Evolutionary conservation across 2,797 vertebrate genomes (phyloP).

Genomic region (Gallirallus australis): DNA sequence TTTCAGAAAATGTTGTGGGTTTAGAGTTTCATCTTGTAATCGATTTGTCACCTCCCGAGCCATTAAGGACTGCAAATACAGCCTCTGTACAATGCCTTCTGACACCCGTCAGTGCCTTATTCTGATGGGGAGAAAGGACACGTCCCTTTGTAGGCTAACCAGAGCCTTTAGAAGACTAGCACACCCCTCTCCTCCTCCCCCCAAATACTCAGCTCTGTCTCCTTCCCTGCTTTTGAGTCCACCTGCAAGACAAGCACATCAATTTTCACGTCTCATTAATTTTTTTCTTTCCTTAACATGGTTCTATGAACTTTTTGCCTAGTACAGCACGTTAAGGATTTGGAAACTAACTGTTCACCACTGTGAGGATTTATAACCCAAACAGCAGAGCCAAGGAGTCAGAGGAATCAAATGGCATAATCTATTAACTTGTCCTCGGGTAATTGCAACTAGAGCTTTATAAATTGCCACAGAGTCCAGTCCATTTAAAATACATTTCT

Average conservation of each 20-base stretch:
- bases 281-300: slow-evolving; percentile 40
- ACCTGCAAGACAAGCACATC: background rate
- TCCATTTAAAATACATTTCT: slow-evolving; percentile 28
- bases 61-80: background rate
- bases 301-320: slow-evolving; percentile 65
- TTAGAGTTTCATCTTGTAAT: background rate
- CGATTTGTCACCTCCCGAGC: background rate
- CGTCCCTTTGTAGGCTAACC: background rate
- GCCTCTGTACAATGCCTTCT: background rate
- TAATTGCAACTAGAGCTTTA: slow-evolving; percentile 71
- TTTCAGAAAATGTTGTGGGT: background rate
- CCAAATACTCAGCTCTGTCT: background rate
- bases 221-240: background rate
- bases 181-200: background rate
- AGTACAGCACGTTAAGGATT: slow-evolving; percentile 69
- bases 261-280: background rate
- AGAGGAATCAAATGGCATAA: slow-evolving; percentile 73
- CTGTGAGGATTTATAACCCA: slow-evolving; percentile 76
- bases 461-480: slow-evolving; percentile 35
- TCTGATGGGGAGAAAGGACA: background rate
- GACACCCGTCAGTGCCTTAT: background rate
- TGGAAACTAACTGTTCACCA: slow-evolving; percentile 68
- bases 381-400: slow-evolving; percentile 76
- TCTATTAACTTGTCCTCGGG: slow-evolving; percentile 69
- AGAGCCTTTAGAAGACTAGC: background rate